Base-by-base conservation (phyloP, 2,888 invertebrate genomes). In the Sarcophaga subvicina region DNA sequence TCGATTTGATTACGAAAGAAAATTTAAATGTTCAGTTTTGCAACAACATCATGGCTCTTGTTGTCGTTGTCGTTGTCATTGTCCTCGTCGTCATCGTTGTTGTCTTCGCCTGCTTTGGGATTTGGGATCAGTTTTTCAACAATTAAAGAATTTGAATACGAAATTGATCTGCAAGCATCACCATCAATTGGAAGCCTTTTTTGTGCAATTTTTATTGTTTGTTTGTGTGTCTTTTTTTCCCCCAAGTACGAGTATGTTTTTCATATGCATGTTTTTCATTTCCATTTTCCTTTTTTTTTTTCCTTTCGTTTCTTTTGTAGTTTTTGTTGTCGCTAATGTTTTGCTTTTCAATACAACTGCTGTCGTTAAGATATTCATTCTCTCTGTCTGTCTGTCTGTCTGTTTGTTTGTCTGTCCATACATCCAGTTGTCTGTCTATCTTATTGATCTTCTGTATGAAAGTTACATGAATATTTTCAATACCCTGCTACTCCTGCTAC, bases 121-220 rank as follows among this genome's bases (percentile, higher is more conserved):
- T n/a, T 14, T 67, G 47, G 3, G 66, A 85, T 22, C 62, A 71
- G 10, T 54, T 71, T 80, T 78, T 67, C 20, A 78, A 76, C 84
- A 85, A 85, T 85, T 85, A 80, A 17, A 85, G 71, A 76, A 66
- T 62, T 54, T 49, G 71, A n/a, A 80, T 79, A 81, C 75, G 72
- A 87, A 86, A 84, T 82, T 87, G 79, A 87, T 87, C 84, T 76
- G 87, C 81, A 79, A 84, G 84, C 81, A 82, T 84, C 81, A 82
- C 62, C 82, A 76, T 37, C 71, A 84, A 71, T 79, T 79, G 84
- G 59, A 82, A 25, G 62, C 60, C 37, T 27, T 37, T 37, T 37
- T 37, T 10, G 3, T 10, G 0, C 37, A 37, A 37, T 37, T 37
- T 37, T 37, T 37, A 10, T 37, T 37, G 3, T 37, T 37, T 37